These are phyloP conservation scores for Microctonus aethiopoides DNA, from an alignment of 2,888 invertebrate species.

Conservation along the genomic window DNA sequence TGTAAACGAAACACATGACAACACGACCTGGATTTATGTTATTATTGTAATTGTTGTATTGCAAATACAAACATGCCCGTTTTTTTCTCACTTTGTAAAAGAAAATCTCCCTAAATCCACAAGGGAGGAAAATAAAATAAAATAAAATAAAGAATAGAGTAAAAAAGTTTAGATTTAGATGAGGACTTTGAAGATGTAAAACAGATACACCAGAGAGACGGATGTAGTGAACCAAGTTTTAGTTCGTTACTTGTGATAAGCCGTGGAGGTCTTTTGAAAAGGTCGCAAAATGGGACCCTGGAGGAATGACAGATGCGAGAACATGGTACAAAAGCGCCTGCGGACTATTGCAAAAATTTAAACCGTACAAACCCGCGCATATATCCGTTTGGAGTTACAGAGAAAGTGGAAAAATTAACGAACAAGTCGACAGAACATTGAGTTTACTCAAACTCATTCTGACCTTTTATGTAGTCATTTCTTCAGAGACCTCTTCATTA, in stretches of 20 bases:
- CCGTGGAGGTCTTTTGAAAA: slow-evolving; percentile 21
- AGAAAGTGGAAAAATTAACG: not conserved
- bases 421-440: not conserved
- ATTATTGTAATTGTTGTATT: slow-evolving; percentile 3
- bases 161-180: not conserved
- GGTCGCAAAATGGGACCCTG: slow-evolving; percentile 32
- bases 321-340: slow-evolving; percentile 14
- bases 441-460: not conserved
- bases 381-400: not conserved
- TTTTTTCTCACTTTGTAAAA: too few species aligned
- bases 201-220: slow-evolving; percentile 23
- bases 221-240: slow-evolving; percentile 34
- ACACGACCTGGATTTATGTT: not conserved
- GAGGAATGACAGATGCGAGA: slow-evolving; percentile 20
- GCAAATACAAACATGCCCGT: not conserved
- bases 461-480: not conserved
- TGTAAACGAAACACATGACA: not conserved
- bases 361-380: not conserved
- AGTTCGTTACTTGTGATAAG: slow-evolving; percentile 40
- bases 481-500: not conserved
- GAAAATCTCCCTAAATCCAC: not conserved
- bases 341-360: slow-evolving; percentile 15
- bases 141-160: not conserved
- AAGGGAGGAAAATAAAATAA: not conserved
- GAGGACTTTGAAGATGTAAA: slow-evolving; percentile 15